Base-by-base conservation (phyloP, 2,797 vertebrate genomes). In the Oceanodroma leucorhoa region DNA sequence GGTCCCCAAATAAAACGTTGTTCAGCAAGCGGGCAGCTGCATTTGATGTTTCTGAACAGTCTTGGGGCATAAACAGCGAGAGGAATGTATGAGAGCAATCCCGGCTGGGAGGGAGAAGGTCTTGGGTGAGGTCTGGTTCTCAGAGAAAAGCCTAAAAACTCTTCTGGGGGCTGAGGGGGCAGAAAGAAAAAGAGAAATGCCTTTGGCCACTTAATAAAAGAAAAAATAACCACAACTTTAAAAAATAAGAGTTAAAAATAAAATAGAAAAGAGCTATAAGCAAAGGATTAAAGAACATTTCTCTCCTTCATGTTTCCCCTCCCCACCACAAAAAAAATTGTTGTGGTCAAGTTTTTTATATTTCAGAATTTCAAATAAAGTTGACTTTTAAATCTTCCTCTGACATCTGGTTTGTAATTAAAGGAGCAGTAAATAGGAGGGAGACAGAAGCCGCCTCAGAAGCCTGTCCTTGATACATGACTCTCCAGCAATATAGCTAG, bases 241-340 rank as follows among this genome's bases (percentile, higher is more conserved):
- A 94, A 90, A 94, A 93, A 86, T 6, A 76, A 72, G 65, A 81
- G 80, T 93, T 96, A 95, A 96, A 96, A 97, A 95, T 96, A 94
- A 95, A 95, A 38, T 38, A 84, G 79, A 92, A 81, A 81, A 70
- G 3, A 67, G n/a, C 79, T 93, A 81, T 90, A 90, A 94, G 89
- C 43, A 77, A 65, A 93, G 62, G 91, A 96, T 95, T 94, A 97
- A 97, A 97, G 96, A 76, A 72, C 14, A 38, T 93, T 94, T 94
- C 77, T 94, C 43, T 69, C 85, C 91, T 96, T 97, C 94, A 93
- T 93, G 82, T 97, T 95, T 96, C 32, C 77, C 69, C 72, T 93
- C 58, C 61, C 80, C 62, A 76, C 89, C 92, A 96, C 91, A 96
- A 85, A 93, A 91, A 90, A 91, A 93, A 65, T 22, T 5, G 11